phyloP scores from a whole-genome alignment of 2,888 invertebrate species.

The Heteromyza rotundicornis region DNA sequence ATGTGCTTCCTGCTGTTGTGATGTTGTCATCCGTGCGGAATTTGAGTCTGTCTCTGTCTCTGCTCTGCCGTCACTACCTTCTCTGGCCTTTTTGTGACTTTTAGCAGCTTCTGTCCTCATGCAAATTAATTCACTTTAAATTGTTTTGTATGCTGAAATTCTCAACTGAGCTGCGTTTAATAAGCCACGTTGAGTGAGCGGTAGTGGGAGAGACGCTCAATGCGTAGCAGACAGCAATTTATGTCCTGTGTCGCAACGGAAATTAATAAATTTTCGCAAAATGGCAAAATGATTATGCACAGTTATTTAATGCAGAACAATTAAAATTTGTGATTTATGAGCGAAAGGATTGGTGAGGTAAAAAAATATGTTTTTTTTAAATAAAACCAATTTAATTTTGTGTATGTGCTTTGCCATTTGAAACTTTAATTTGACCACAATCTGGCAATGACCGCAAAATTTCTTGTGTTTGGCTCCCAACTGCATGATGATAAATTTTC shows the following conservation, averaged over 20 bases:
- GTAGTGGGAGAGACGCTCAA: too few species aligned
- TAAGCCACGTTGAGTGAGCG: background rate
- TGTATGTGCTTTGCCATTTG: background rate
- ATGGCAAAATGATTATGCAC: background rate
- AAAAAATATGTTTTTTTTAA: too few species aligned
- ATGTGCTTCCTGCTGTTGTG: background rate
- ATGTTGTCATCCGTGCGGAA: background rate
- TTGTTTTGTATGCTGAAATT: background rate
- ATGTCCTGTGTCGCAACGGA: background rate
- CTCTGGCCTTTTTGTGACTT: too few species aligned
- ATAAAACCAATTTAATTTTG: too few species aligned
- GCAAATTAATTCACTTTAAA: too few species aligned
- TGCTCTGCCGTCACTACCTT: background rate
- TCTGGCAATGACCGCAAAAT: slow-evolving; percentile 30
- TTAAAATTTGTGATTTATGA: too few species aligned
- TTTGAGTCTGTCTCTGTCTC: too few species aligned
- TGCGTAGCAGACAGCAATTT: background rate
- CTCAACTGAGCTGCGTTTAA: background rate
- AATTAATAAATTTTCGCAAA: background rate
- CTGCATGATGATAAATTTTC: background rate
- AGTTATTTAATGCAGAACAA: too few species aligned
- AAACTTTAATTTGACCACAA: slow-evolving; percentile 8
- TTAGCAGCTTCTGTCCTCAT: too few species aligned
- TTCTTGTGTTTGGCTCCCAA: background rate
- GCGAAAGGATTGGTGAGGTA: too few species aligned